Conservation (phyloP, 2,113 vertebrate species). For the Petroica traversi region DNA sequence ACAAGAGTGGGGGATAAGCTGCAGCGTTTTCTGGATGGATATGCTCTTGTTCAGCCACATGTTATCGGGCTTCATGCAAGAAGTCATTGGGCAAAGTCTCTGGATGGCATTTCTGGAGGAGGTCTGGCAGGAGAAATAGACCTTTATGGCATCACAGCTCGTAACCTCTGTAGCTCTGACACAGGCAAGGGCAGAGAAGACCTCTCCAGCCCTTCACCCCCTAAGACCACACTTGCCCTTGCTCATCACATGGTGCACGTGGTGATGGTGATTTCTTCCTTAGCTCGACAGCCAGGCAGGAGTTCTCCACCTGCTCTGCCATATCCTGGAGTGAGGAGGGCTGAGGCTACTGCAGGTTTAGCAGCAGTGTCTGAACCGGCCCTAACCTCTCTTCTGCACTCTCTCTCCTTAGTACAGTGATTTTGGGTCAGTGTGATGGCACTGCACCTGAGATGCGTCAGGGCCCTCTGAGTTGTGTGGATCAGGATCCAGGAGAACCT, state of each 20-base stretch:
- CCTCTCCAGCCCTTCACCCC: not conserved
- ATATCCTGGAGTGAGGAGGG: not conserved
- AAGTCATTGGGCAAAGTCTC: slow-evolving; percentile 3
- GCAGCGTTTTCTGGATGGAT: slow-evolving; percentile 29
- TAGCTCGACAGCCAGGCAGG: not conserved
- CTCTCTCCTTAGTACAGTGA: not conserved
- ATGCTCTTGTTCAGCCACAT: slow-evolving; percentile 34
- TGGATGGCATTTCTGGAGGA: not conserved
- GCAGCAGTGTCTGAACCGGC: slow-evolving; percentile 59
- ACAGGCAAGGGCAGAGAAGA: not conserved
- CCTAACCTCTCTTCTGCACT: slow-evolving; percentile 6
- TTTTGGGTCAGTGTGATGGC: not conserved
- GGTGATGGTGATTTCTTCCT: not conserved
- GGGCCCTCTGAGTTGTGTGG: not conserved
- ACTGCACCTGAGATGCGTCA: not conserved
- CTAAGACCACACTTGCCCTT: not conserved
- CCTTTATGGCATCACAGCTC: not conserved
- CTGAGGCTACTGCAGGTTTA: not conserved
- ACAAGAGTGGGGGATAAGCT: slow-evolving; percentile 28
- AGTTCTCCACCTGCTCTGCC: not conserved
- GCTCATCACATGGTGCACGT: not conserved
- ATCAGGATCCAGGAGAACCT: slow-evolving; percentile 52
- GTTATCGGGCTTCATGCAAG: slow-evolving; percentile 44
- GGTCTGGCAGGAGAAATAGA: not conserved
- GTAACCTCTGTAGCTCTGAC: not conserved